Evolutionary conservation across 2,888 invertebrate species (phyloP).

Genomic region (Lucinisca nassula): DNA sequence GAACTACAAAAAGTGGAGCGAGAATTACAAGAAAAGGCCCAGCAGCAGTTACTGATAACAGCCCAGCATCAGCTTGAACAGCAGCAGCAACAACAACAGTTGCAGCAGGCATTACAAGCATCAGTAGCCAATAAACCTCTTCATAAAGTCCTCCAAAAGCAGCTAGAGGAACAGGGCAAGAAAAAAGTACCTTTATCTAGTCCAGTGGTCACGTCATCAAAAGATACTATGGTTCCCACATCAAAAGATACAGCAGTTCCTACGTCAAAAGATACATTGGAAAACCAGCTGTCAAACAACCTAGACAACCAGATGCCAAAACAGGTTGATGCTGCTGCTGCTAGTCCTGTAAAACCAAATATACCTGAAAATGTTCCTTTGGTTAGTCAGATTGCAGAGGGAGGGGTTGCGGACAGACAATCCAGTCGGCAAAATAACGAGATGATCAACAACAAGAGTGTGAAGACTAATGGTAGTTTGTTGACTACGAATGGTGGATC

Average conservation of each 20-base stretch:
- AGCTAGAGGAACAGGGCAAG: slow-evolving; percentile 71
- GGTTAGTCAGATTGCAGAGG: slow-evolving; percentile 20
- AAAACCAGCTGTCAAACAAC: slow-evolving; percentile 66
- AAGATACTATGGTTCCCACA: slow-evolving; percentile 11
- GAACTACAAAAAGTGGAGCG: slow-evolving; percentile 92
- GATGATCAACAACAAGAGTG: slow-evolving; percentile 37
- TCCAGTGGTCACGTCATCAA: slow-evolving; percentile 45
- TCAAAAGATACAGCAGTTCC: slow-evolving; percentile 28
- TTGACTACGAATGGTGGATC: slow-evolving; percentile 47
- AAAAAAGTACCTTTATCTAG: slow-evolving; percentile 67
- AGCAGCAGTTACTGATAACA: slow-evolving; percentile 85
- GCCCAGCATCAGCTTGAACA: slow-evolving; percentile 84
- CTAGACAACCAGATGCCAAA: slow-evolving; percentile 72
- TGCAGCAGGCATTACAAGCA: slow-evolving; percentile 73
- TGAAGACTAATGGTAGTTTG: slow-evolving; percentile 50
- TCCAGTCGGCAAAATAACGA: slow-evolving; percentile 15
- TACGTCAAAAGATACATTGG: slow-evolving; percentile 53
- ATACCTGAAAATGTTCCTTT: slow-evolving; percentile 42
- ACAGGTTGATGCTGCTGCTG: slow-evolving; percentile 31
- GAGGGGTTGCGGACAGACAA: slow-evolving; percentile 27
- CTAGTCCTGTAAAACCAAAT: slow-evolving; percentile 58
- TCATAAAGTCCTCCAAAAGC: slow-evolving; percentile 71
- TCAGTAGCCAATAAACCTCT: slow-evolving; percentile 46
- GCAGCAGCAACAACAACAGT: slow-evolving; percentile 78
- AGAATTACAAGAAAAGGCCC: slow-evolving; percentile 91